phyloP scores from a whole-genome alignment of 1,140 invertebrate genomes.

The Proctacanthus coquilletti region DNA sequence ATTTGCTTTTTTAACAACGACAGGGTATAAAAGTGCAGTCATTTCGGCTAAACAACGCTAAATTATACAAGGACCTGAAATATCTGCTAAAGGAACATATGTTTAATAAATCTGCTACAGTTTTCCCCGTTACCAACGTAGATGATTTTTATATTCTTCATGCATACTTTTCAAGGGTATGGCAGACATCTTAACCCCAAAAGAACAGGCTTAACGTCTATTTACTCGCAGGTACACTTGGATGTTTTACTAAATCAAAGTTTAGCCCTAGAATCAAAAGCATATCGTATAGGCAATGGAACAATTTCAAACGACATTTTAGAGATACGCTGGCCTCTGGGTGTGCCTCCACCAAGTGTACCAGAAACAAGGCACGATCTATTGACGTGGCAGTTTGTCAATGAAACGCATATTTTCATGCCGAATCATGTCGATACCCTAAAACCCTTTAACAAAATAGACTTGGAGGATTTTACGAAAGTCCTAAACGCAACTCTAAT shows the following conservation, averaged over 20 bases:
- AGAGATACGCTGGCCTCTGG: conserved; percentile 59
- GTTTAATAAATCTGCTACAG: conserved; percentile 41
- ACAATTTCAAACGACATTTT: conserved; percentile 33
- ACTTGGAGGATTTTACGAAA: conserved; percentile 49
- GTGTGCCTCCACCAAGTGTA: conserved; percentile 48
- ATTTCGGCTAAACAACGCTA: conserved; percentile 36
- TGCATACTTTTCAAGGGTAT: conserved; percentile 49
- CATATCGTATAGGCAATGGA: conserved; percentile 26
- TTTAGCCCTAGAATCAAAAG: conserved; percentile 29
- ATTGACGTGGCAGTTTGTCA: conserved; percentile 70
- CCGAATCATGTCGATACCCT: conserved; percentile 49
- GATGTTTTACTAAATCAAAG: conserved; percentile 35
- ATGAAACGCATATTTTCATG: conserved; percentile 62
- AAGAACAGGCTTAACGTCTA: too few relatives aligned
- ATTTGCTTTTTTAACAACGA: conserved; percentile 8
- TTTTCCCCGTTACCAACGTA: conserved; percentile 48
- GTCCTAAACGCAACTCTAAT: conserved; percentile 41
- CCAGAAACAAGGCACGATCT: conserved; percentile 71
- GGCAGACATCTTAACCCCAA: conserved; percentile 8
- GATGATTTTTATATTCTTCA: conserved; percentile 53
- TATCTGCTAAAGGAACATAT: conserved; percentile 27
- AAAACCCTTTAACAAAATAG: conserved; percentile 37
- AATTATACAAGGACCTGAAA: conserved; percentile 35
- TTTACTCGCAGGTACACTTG: conserved; percentile 31
- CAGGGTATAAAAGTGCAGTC: conserved; percentile 38